Evolutionary conservation across 1,140 invertebrate genomes (phyloP).

Genomic region (Aradophagus sp.): DNA sequence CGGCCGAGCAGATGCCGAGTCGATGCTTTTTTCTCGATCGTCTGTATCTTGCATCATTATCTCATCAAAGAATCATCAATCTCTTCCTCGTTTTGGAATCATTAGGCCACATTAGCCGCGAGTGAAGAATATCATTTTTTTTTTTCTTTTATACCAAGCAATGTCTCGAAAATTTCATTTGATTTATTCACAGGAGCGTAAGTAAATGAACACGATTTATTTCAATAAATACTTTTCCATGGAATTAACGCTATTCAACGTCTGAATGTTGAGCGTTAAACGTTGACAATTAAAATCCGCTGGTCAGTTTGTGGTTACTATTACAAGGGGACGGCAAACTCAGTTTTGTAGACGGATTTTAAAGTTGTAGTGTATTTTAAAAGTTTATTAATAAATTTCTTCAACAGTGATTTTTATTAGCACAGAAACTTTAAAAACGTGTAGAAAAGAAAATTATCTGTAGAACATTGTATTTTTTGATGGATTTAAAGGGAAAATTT

Average conservation of each 20-base stretch:
- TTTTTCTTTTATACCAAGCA: constrained; percentile 35
- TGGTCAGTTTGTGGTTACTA: too few species aligned
- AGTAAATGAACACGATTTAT: constrained; percentile 11
- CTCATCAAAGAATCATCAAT: constrained; percentile 56
- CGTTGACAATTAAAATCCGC: too few species aligned
- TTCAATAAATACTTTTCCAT: constrained; percentile 5
- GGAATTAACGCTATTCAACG: constrained; percentile 8
- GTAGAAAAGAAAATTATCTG: too few species aligned
- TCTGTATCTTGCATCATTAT: constrained; percentile 48
- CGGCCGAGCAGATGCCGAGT: constrained; percentile 24
- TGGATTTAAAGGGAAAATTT: too few species aligned
- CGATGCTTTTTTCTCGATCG: constrained; percentile 19
- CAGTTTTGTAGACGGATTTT: too few species aligned
- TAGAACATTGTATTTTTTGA: too few species aligned
- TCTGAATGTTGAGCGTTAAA: too few species aligned
- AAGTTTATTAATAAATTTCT: too few species aligned
- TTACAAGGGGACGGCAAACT: too few species aligned
- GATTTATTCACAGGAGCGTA: constrained; percentile 3
- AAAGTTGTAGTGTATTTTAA: too few species aligned
- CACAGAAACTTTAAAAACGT: too few species aligned
- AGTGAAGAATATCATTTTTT: constrained; percentile 37
- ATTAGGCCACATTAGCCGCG: constrained; percentile 36
- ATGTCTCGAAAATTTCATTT: constrained; percentile 15
- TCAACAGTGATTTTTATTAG: too few species aligned
- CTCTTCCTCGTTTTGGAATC: constrained; percentile 53